Evolutionary conservation across 2,797 vertebrate genomes (phyloP), one percentile per base, ranked within the genome.

Genomic region (Sebastes paucispinis): DNA sequence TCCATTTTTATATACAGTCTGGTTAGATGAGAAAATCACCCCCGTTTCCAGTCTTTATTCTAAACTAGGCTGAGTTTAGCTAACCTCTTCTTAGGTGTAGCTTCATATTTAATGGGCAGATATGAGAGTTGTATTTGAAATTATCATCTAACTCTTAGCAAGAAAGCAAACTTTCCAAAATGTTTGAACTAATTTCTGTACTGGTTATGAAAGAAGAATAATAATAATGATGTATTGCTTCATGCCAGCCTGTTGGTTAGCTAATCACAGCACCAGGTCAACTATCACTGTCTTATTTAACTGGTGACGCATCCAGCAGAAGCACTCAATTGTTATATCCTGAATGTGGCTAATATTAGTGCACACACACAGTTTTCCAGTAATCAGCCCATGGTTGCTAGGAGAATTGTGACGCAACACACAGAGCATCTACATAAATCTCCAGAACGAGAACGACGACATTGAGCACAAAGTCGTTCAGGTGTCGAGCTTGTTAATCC

Each of bases 401-500:
- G 27, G 67, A 80, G 71, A 75, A 4, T 6, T 5, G 39, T 64
- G 74, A 75, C 4, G 18, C 24, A 66, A 52, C 59, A 43, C 9
- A 9, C 36, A 11, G 34, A 77, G 27, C 36, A 10, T 63, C 25
- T 50, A 13, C 43, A 4, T n/a, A 24, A 60, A 64, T 58, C 16
- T 58, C 69, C 58, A 59, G 9, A 29, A 63, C 39, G 36, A 77
- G 31, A 72, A 54, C 10, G 50, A 24, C 1, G 3, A 54, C 36
- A 34, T 9, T 29, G 55, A 69, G n/a, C 32, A 14, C 34, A 68
- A 32, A 68, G 60, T 69, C 3, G 10, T 47, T 59, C 3, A n/a
- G 77, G 34, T 69, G 73, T 80, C 82, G 62, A 66, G 75, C 80
- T 77, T 65, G 69, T 84, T 11, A 18, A 75, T 80, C 69, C 75